A percentile compares a stretch with the other conserved stretches of the same genome.
Conservation (phyloP, 1,140 invertebrate species). For the Halyomorpha halys region DNA sequence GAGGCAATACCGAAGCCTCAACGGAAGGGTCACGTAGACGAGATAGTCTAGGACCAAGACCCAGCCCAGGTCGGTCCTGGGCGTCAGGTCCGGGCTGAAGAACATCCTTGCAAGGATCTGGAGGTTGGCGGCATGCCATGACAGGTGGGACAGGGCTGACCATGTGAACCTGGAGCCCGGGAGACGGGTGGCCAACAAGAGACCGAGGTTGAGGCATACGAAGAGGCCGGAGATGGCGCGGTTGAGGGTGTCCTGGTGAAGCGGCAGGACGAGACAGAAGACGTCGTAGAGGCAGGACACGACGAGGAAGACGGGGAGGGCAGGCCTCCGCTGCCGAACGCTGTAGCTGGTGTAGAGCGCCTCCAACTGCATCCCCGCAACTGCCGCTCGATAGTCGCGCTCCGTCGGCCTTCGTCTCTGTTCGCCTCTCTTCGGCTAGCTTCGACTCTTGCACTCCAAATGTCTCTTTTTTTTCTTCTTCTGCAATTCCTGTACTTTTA, state of each 20-base stretch:
- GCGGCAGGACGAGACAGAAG: constrained; percentile 34
- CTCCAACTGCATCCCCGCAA: constrained; percentile 16
- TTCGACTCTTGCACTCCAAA: neutral
- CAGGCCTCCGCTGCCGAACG: constrained; percentile 58
- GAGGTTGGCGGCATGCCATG: constrained; percentile 49
- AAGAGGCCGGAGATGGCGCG: constrained; percentile 21
- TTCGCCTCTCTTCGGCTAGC: neutral
- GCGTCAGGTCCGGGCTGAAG: constrained; percentile 44
- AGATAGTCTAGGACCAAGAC: constrained; percentile 69
- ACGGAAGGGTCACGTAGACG: constrained; percentile 71
- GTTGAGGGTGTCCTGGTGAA: constrained; percentile 28
- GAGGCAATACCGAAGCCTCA: constrained; percentile 53
- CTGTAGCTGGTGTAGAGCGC: constrained; percentile 61
- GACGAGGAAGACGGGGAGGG: constrained; percentile 62
- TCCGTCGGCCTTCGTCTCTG: neutral
- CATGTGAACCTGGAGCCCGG: constrained; percentile 36
- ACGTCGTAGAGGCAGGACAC: constrained; percentile 56
- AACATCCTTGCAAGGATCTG: constrained; percentile 49
- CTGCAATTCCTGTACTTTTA: too few relatives aligned
- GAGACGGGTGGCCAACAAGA: constrained; percentile 17
- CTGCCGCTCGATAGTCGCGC: constrained; percentile 14
- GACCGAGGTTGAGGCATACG: neutral
- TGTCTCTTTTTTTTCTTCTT: neutral
- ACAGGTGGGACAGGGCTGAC: constrained; percentile 46
- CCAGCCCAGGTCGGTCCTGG: constrained; percentile 59